Evolutionary conservation across 2,797 vertebrate species (phyloP).

Genomic region (Microcaecilia unicolor): DNA sequence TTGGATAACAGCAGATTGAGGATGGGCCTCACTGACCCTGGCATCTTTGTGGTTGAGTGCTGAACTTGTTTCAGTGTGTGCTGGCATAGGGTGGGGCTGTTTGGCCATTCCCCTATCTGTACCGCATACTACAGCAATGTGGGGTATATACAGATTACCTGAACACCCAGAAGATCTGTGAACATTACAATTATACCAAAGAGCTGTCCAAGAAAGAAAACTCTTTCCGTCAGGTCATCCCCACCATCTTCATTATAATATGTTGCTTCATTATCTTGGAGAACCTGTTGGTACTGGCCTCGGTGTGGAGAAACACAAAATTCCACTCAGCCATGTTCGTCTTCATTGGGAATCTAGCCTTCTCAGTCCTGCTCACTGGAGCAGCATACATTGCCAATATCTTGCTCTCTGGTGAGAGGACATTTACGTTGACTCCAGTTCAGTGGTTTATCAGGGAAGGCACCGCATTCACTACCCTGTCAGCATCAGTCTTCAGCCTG

Average conservation of each 20-base stretch:
- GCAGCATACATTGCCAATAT: slow-evolving; percentile 85
- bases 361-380: slow-evolving; percentile 84
- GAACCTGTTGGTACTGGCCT: slow-evolving; percentile 81
- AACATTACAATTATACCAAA: slow-evolving; percentile 76
- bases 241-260: slow-evolving; percentile 62
- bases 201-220: slow-evolving; percentile 8
- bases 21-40: too few relatives aligned
- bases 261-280: slow-evolving; percentile 85
- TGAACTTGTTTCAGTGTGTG: too few relatives aligned
- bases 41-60: too few relatives aligned
- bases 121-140: slow-evolving; percentile 53
- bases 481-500: slow-evolving; percentile 88
- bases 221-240: slow-evolving; percentile 32
- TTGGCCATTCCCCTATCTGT: slow-evolving; percentile 12
- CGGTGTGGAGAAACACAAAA: slow-evolving; percentile 84
- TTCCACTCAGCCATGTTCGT: slow-evolving; percentile 95
- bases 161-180: slow-evolving; percentile 56
- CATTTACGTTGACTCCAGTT: slow-evolving; percentile 67
- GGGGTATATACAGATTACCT: slow-evolving; percentile 78
- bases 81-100: not conserved
- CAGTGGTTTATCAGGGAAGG: slow-evolving; percentile 93
- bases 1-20: slow-evolving; percentile 34
- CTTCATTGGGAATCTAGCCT: slow-evolving; percentile 89
- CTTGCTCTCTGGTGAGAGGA: slow-evolving; percentile 70
- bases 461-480: slow-evolving; percentile 81